Evolutionary conservation across 2,797 vertebrate species (phyloP), one percentile per base, ranked within the genome.

Genomic region (Bufotes viridis): DNA sequence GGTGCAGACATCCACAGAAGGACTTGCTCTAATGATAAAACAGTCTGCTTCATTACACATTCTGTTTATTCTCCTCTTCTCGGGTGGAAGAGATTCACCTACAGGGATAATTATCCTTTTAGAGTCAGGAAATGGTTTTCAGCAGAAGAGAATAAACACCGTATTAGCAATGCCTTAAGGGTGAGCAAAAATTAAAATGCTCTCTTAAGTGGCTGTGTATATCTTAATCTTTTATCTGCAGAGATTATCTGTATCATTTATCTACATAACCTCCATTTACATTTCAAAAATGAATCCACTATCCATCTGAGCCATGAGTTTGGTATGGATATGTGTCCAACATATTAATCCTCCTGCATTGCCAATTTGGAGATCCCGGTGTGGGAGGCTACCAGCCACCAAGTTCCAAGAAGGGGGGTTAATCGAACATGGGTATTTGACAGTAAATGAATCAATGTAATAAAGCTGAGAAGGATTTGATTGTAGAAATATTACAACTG

Each of bases 81-180:
- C 85, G 10, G 17, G 65, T 90, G 84, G 87, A 88, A 92, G 86
- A 91, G 76, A 88, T 90, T 91, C 90, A 79, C 88, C 89, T 92
- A 89, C 88, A 89, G 90, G 58, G 91, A 90, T 87, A 91, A 90
- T 92, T 91, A 92, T 88, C 83, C 79, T 91, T 91, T 91, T 69
- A 74, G 86, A 90, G 29, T 76, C 22, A 89, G 60, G 34, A 91
- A 92, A 91, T 22, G 0, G 87, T 91, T 90, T 81, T 82, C 90
- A 70, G 72, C 87, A 92, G 80, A 86, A 82, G 90, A 90, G 87
- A 93, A 91, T 88, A 91, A 92, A 88, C 22, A 90, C 60, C 81
- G 88, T 61, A 90, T 81, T 90, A 83, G 87, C 72, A n/a, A 82
- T 11, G 63, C 89, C 85, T 91, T 89, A 89, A 90, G 82, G 90